Evolutionary conservation across 2,113 vertebrate species (phyloP).

Genomic region (Eptesicus fuscus): DNA sequence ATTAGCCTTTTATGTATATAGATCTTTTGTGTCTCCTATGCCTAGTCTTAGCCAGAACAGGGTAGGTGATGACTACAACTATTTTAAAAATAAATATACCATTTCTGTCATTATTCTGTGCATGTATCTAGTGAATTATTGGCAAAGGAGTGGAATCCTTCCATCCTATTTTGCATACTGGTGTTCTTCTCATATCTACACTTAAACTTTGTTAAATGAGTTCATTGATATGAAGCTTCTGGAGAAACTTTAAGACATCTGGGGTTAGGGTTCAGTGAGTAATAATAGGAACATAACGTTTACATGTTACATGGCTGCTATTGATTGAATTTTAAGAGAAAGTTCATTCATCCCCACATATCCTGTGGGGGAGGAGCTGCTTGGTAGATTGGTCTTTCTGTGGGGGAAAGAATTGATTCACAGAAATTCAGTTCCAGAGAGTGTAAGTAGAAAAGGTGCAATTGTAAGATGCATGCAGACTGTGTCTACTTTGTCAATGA

Average conservation of each 20-base stretch:
- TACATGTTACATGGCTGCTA: not conserved
- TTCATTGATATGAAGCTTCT: not conserved
- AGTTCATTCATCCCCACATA: not conserved
- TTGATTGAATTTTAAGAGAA: not conserved
- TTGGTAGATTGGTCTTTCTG: not conserved
- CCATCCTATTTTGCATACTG: not conserved
- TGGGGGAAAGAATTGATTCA: not conserved
- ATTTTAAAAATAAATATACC: not conserved
- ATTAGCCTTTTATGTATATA: too few species aligned
- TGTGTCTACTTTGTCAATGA: not conserved
- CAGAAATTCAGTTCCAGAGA: not conserved
- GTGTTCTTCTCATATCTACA: not conserved
- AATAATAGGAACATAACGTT: not conserved
- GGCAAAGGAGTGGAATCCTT: not conserved
- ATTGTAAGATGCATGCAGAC: not conserved
- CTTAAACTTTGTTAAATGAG: not conserved
- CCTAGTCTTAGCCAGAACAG: not conserved
- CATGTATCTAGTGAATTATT: not conserved
- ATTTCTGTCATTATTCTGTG: not conserved
- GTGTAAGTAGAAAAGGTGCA: not conserved
- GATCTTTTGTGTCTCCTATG: not conserved
- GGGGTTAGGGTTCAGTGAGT: not conserved
- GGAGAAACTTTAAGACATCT: not conserved
- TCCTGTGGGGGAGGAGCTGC: not conserved
- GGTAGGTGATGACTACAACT: not conserved